Conservation (phyloP, 30 jellyfish, hydroid and myxozoan genomes). For the Rhopilema esculentum region DNA sequence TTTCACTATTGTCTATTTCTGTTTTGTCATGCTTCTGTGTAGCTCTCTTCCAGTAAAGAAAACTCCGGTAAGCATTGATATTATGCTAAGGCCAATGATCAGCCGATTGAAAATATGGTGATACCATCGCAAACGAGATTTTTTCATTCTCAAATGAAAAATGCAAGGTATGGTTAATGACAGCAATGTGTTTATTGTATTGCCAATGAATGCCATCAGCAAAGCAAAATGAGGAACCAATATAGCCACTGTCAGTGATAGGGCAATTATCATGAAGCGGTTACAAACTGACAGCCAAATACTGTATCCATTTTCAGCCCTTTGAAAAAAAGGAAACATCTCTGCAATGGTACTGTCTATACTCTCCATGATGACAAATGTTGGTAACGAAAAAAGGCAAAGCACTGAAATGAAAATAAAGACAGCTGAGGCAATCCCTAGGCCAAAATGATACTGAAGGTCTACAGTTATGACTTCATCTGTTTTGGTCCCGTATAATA, state of each 20-base stretch:
- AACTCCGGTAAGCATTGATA: constrained; percentile 64
- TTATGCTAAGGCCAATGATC: constrained; percentile 55
- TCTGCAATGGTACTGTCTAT: constrained; percentile 69
- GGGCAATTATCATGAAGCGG: constrained; percentile 63
- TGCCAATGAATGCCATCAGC: constrained; percentile 91
- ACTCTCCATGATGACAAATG: constrained; percentile 90
- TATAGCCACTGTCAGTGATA: constrained; percentile 74
- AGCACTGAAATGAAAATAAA: constrained; percentile 82
- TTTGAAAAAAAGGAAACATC: constrained; percentile 51
- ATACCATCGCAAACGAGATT: constrained; percentile 69
- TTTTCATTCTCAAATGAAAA: constrained; percentile 79
- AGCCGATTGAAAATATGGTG: constrained; percentile 50
- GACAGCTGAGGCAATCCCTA: constrained; percentile 83
- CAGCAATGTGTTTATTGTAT: constrained; percentile 64
- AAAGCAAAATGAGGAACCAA: constrained; percentile 90
- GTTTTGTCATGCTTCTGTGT: constrained; percentile 12
- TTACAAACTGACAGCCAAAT: constrained; percentile 41
- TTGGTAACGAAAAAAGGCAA: constrained; percentile 86
- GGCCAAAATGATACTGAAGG: constrained; percentile 67
- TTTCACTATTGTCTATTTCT: background rate
- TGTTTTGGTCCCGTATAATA: constrained; percentile 73
- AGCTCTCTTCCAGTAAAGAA: constrained; percentile 59
- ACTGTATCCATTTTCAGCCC: constrained; percentile 11
- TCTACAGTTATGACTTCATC: constrained; percentile 88
- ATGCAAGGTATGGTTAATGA: constrained; percentile 83